phyloP scores from a whole-genome alignment of 2,888 invertebrate genomes.

The Lithophane socia region DNA sequence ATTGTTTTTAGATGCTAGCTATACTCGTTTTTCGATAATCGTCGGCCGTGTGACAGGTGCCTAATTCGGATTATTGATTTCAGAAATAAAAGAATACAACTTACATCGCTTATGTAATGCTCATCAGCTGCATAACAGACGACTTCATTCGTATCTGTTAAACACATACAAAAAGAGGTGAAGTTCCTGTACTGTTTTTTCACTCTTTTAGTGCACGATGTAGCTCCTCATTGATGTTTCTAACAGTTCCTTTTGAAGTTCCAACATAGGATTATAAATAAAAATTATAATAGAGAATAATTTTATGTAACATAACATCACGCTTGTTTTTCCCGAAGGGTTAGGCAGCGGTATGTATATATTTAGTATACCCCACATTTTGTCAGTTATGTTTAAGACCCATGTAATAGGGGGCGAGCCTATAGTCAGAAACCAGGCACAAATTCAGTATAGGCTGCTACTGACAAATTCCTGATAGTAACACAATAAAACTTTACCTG shows the following conservation, averaged over 20 bases:
- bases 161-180: slow-evolving; percentile 4
- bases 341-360: neutral
- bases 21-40: neutral
- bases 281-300: neutral
- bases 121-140: slow-evolving; percentile 76
- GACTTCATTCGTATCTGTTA: slow-evolving; percentile 69
- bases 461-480: neutral
- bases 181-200: neutral
- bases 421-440: neutral
- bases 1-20: neutral
- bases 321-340: neutral
- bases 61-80: neutral
- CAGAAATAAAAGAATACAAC: slow-evolving; percentile 50
- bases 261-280: neutral
- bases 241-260: neutral
- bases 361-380: neutral
- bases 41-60: neutral
- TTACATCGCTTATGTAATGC: slow-evolving; percentile 75
- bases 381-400: neutral
- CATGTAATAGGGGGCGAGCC: neutral
- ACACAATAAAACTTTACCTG: neutral
- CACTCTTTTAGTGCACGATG: neutral
- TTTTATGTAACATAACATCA: neutral
- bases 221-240: neutral
- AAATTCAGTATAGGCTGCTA: neutral